Percentiles rank a stretch among this genome's conserved stretches.
Evolutionary conservation across 2,113 vertebrate species (phyloP).

Genomic region (Capreolus pygargus): DNA sequence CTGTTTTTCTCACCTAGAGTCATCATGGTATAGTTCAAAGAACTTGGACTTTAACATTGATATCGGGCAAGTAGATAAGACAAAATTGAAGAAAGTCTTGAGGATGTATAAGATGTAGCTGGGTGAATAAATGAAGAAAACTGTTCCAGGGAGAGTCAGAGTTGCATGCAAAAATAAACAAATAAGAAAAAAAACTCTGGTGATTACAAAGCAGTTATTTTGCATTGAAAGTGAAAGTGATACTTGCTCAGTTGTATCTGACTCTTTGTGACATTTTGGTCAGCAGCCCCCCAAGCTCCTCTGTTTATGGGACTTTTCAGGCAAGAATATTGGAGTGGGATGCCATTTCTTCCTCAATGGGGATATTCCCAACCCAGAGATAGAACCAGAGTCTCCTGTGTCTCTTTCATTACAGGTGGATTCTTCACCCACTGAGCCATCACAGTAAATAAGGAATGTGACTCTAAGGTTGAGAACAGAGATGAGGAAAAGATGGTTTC

Average conservation of each 20-base stretch:
- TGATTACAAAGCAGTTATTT: neutral
- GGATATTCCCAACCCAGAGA: neutral
- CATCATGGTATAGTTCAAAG: neutral
- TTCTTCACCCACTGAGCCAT: neutral
- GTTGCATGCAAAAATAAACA: neutral
- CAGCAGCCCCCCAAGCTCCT: neutral
- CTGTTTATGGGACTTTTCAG: neutral
- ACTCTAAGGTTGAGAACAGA: neutral
- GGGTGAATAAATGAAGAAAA: neutral
- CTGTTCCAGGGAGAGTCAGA: neutral
- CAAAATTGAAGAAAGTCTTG: neutral
- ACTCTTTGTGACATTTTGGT: neutral
- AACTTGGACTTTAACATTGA: neutral
- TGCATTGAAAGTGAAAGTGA: neutral
- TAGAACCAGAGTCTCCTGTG: neutral
- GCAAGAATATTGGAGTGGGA: neutral
- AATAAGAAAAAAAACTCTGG: neutral
- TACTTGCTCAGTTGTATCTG: neutral
- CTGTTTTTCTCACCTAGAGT: neutral
- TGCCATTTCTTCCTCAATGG: neutral
- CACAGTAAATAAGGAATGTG: neutral
- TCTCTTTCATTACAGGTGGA: neutral
- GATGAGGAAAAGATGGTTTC: neutral
- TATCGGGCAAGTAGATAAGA: neutral
- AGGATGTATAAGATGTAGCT: neutral